phyloP scores from a whole-genome alignment of 2,113 vertebrate species.

The Caranx ignobilis region DNA sequence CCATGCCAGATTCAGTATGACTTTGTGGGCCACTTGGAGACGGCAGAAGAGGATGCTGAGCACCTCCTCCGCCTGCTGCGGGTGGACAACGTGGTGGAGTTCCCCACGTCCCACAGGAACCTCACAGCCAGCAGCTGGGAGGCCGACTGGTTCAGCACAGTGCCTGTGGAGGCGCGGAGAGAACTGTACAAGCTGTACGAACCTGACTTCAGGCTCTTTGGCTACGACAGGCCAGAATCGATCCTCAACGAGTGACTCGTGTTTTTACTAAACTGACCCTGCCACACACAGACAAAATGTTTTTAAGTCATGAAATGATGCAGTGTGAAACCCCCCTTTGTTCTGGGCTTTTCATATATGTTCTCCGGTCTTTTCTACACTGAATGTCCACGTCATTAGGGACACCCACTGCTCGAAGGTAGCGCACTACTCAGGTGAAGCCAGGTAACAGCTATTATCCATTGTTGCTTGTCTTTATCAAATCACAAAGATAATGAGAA shows the following conservation, averaged over 20 bases:
- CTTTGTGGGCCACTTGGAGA: constrained; percentile 97
- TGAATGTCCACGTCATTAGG: constrained; percentile 27
- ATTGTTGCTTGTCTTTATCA: background rate
- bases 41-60: constrained; percentile 91
- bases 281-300: constrained; percentile 1
- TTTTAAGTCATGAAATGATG: background rate
- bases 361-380: constrained; percentile 11
- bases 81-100: constrained; percentile 91
- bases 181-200: constrained; percentile 95
- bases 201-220: constrained; percentile 95
- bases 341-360: constrained; percentile 30
- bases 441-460: background rate
- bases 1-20: constrained; percentile 99
- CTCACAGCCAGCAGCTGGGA: constrained; percentile 94
- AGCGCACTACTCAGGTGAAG: constrained; percentile 48
- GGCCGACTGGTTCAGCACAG: constrained; percentile 91
- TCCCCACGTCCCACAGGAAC: constrained; percentile 92
- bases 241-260: constrained; percentile 88
- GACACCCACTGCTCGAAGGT: constrained; percentile 27
- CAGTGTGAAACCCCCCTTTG: constrained; percentile 17
- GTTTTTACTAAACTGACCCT: constrained; percentile 2
- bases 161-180: constrained; percentile 88
- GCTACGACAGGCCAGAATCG: constrained; percentile 92
- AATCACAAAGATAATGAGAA: constrained; percentile 35
- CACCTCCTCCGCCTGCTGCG: constrained; percentile 91